Conservation (phyloP, 1,140 invertebrate species). For the Linepithema humile region DNA sequence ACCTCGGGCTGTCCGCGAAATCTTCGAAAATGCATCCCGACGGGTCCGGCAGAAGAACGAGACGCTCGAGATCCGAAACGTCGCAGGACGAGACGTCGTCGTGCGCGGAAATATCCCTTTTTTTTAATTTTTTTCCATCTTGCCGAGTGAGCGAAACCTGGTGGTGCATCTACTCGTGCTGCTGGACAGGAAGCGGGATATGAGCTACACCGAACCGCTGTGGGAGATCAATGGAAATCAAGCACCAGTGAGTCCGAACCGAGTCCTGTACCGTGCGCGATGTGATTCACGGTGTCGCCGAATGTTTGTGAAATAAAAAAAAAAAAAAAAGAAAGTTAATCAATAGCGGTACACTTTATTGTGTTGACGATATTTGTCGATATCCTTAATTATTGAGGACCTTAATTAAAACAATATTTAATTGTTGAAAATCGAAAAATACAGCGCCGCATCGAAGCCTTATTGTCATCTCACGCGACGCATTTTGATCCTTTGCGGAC, state of each 20-base stretch:
- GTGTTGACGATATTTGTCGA: too few species aligned
- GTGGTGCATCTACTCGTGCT: constrained; percentile 19
- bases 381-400: too few species aligned
- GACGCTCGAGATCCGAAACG: constrained; percentile 5
- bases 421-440: too few species aligned
- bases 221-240: constrained; percentile 84
- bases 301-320: neutral
- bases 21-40: constrained; percentile 29
- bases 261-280: neutral
- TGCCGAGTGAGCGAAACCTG: neutral
- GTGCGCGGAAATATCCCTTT: constrained; percentile 2
- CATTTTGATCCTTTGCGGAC: too few species aligned
- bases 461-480: too few species aligned
- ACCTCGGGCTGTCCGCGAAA: constrained; percentile 1
- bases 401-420: too few species aligned
- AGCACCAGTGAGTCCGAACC: constrained; percentile 78
- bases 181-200: constrained; percentile 76
- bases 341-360: neutral
- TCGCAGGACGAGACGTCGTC: constrained; percentile 6
- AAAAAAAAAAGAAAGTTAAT: neutral
- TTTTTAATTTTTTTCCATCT: constrained; percentile 62
- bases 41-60: constrained; percentile 27
- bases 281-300: neutral
- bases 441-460: too few species aligned
- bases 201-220: constrained; percentile 82